These are phyloP conservation scores for Trilocha varians DNA, from an alignment of 2,888 invertebrate species.

Conservation along the genomic window DNA sequence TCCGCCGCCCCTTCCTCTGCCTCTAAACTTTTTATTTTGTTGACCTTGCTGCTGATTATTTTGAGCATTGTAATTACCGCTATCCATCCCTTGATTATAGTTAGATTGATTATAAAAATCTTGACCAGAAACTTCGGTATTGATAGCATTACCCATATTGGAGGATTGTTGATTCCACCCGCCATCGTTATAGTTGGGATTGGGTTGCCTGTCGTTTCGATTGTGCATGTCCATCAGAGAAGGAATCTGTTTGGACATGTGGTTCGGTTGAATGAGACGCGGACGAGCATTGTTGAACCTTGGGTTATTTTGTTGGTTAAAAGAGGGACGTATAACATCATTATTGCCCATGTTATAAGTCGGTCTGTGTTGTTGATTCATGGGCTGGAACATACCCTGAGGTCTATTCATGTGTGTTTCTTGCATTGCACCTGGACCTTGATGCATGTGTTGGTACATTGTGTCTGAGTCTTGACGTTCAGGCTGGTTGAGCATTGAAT, in stretches of 20 bases:
- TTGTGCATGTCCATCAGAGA: conserved; percentile 3
- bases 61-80: not conserved
- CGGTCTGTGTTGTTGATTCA: too few relatives aligned
- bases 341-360: not conserved
- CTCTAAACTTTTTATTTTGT: conserved; percentile 27
- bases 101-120: not conserved
- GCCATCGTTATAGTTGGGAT: not conserved
- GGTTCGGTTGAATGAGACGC: not conserved
- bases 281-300: not conserved
- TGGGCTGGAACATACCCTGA: too few relatives aligned
- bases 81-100: not conserved
- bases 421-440: too few relatives aligned
- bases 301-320: not conserved
- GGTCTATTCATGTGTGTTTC: too few relatives aligned
- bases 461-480: too few relatives aligned
- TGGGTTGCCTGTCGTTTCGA: conserved; percentile 10
- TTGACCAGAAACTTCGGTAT: not conserved
- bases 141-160: not conserved
- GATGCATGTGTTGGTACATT: too few relatives aligned
- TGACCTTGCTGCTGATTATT: conserved; percentile 13
- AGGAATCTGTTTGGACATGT: conserved; percentile 5
- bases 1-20: conserved; percentile 32
- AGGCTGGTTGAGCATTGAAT: too few relatives aligned
- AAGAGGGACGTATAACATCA: not conserved
- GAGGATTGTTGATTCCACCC: conserved; percentile 20